Evolutionary conservation across 2,113 vertebrate genomes (phyloP), one percentile per base, ranked within the genome.

Genomic region (Phalacrocorax aristotelis): DNA sequence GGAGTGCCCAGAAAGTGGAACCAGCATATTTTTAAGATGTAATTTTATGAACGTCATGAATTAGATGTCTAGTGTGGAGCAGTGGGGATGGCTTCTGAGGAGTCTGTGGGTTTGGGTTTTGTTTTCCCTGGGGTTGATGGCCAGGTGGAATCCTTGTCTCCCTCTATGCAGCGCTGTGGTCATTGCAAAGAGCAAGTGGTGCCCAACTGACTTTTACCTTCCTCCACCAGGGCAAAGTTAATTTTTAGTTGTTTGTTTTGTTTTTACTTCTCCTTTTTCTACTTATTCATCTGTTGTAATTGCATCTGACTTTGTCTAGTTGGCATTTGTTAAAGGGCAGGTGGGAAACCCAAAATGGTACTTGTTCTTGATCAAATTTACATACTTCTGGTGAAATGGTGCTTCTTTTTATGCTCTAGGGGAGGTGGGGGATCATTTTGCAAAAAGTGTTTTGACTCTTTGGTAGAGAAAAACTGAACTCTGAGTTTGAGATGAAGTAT

Each of bases 141-240:
- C 46, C 1, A 2, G 34, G 13, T 66, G 58, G 38, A 11, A 61
- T 58, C 6, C 23, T n/a, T 2, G 0, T 48, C n/a, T 79, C 17
- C 12, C 19, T 27, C 51, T 57, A 8, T 1, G 1, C 22, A 51
- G 60, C 19, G 8, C 55, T 52, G 25, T 1, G 0, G n/a, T 51
- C 8, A 9, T 13, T 52, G 42, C 30, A 19, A 57, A 52, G 36
- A 58, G 32, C 71, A 60, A 74, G 26, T 36, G 48, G 25, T 38
- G 22, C n/a, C 61, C 32, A 48, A 13, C 44, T 42, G 44, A 15
- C 10, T 1, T 74, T 68, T 68, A 40, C 19, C 40, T 72, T 81
- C 58, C 26, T 57, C 36, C 15, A 26, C 26, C 13, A 15, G 13
- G 6, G 18, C 32, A 46, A 57, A 48, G 18, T 15, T 38, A n/a